Evolutionary conservation across 2,797 vertebrate genomes (phyloP).

Genomic region (Brachyrhaphis roseni): DNA sequence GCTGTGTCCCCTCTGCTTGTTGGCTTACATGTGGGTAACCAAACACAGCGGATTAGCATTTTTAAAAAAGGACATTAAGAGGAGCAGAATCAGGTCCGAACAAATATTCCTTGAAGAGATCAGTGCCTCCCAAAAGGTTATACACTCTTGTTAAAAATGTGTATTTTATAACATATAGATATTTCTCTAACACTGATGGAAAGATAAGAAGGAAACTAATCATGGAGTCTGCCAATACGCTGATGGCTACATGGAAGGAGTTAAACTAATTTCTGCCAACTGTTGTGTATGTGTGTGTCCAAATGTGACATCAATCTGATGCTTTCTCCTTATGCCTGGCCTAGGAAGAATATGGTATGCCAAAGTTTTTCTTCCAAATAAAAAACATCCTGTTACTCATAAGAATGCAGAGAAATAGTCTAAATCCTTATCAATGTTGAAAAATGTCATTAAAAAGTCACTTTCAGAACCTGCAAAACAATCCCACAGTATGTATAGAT

Average conservation of each 20-base stretch:
- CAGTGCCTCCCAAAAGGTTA: not conserved
- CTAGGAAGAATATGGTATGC: not conserved
- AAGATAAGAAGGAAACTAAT: not conserved
- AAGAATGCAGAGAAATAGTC: slow-evolving; percentile 30
- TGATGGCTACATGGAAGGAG: not conserved
- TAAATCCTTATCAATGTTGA: slow-evolving; percentile 20
- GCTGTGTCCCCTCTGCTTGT: slow-evolving; percentile 17
- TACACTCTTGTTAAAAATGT: not conserved
- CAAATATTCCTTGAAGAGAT: slow-evolving; percentile 36
- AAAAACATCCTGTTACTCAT: not conserved
- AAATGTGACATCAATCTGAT: not conserved
- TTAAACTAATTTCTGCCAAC: not conserved
- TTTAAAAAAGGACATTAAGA: slow-evolving; percentile 38
- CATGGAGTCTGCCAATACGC: not conserved
- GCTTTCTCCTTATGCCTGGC: not conserved
- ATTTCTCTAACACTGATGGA: not conserved
- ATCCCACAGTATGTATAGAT: not conserved
- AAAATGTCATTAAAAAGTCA: slow-evolving; percentile 6
- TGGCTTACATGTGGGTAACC: slow-evolving; percentile 22
- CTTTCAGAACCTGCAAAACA: not conserved
- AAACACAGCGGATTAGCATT: slow-evolving; percentile 28
- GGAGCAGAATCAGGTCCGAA: slow-evolving; percentile 37
- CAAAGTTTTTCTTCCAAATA: not conserved
- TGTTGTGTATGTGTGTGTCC: not conserved
- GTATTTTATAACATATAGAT: not conserved